Evolutionary conservation across 1,140 invertebrate genomes (phyloP), one percentile per base, ranked within the genome.

Genomic region (Drosophila willistoni): DNA sequence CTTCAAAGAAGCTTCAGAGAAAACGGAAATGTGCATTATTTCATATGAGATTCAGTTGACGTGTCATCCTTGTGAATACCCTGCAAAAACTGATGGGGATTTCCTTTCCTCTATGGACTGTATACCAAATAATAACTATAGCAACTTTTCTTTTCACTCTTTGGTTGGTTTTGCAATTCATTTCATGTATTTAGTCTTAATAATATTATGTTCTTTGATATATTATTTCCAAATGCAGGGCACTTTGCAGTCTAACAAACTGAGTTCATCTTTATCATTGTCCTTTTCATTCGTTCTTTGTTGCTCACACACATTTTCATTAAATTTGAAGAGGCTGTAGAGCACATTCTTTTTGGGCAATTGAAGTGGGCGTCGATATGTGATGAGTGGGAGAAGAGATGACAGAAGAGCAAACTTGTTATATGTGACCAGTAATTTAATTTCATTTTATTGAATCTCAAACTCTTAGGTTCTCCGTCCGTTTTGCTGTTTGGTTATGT

Each of bases 1-100:
- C 57, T 60, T 39, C 47, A 56, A 67, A 68, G 80, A 77, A 47
- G 41, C 56, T 71, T 54, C 66, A 89, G 42, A 66, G 71, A 65
- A 83, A 89, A 67, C 84, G 80, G 74, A 81, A 87, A 89, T 89
- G 80, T 89, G 84, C 84, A 89, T 82, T 78, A 89, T 87, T 87
- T 81, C 65, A 80, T 87, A 77, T 69, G 67, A 66, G n/a, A 29
- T 57, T 76, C 42, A 70, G 62, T 73, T 14, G 29, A 34, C 33
- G 55, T 57, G 55, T 34, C 59, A 77, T 41, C 25, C 29, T 41
- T 62, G 61, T 63, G 59, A 39, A 61, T 22, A 7, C 10, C 51
- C 64, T 14, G 42, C n/a, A 19, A 33, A 44, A 13, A 9, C 25
- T 25, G 3, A 56, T n/a, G 22, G 17, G 0, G n/a, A 29, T 44